Conservation (phyloP, 2,113 vertebrate species). For the Ancistrus triradiatus region DNA sequence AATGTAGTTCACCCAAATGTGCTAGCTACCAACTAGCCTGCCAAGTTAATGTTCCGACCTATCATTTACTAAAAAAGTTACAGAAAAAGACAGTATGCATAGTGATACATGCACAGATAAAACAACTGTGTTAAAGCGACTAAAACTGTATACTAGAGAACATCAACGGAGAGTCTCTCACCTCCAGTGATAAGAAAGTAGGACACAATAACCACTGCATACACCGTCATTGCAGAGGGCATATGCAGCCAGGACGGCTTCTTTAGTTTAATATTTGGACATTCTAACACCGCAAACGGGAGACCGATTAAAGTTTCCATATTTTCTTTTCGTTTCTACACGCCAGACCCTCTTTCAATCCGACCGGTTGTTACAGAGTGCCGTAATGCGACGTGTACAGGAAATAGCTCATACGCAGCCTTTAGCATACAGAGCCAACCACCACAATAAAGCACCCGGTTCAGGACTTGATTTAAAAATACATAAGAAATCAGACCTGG, state of each 20-base stretch:
- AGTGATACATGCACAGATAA: no score
- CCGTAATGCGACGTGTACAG: conserved; percentile 69
- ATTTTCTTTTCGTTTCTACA: not conserved
- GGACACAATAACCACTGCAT: conserved; percentile 92
- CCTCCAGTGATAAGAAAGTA: conserved; percentile 99
- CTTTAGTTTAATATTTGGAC: conserved; percentile 94
- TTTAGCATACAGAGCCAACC: not conserved
- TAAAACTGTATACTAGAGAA: no score
- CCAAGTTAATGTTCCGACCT: no score
- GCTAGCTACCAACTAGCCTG: no score
- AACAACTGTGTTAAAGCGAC: no score
- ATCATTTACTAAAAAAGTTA: no score
- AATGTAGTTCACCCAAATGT: no score
- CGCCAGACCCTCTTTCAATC: not conserved
- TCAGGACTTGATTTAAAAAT: no score
- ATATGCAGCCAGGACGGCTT: conserved; percentile 94
- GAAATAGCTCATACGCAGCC: conserved; percentile 52
- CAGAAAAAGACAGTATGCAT: no score
- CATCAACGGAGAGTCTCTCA: no score
- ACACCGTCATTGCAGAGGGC: conserved; percentile 98
- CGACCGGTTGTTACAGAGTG: not conserved
- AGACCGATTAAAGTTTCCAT: conserved; percentile 90
- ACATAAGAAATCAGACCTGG: no score
- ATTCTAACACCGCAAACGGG: conserved; percentile 87
- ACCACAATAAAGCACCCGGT: conserved; percentile 19